phyloP scores from a whole-genome alignment of 2,888 invertebrate species.

The Drepanosiphum platanoidis region DNA sequence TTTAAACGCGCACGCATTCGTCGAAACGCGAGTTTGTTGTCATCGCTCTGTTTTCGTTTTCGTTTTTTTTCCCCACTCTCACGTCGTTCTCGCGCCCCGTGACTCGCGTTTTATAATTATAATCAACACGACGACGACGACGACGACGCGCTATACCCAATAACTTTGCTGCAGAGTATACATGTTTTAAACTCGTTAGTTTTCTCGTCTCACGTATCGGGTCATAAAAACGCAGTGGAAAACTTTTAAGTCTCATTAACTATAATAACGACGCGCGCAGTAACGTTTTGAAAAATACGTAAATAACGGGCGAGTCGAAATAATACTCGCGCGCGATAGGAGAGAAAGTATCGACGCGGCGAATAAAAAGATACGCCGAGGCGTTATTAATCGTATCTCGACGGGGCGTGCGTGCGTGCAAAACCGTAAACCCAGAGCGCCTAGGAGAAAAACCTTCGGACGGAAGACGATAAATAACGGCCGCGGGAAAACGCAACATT shows the following conservation, averaged over 20 bases:
- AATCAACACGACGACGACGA: background rate
- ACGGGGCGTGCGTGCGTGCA: background rate
- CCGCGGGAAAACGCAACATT: constrained; percentile 10
- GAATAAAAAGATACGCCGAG: background rate
- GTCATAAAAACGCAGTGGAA: background rate
- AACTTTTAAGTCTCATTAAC: background rate
- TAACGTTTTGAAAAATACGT: background rate
- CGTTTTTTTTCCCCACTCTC: background rate
- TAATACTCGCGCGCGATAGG: background rate
- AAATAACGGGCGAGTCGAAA: background rate
- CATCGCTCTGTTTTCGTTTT: too few species aligned
- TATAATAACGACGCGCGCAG: background rate
- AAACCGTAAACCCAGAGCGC: background rate
- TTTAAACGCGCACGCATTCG: too few species aligned
- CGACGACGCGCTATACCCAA: background rate
- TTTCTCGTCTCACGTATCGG: background rate
- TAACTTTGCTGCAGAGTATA: too few species aligned
- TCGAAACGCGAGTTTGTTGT: too few species aligned
- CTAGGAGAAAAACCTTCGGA: background rate
- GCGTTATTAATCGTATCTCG: constrained; percentile 1
- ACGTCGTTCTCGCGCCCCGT: too few species aligned
- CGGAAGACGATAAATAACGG: constrained; percentile 24
- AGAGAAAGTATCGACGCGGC: background rate
- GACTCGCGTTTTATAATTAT: background rate
- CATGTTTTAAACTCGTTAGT: background rate